These are phyloP conservation scores for Eclectus roratus DNA, from an alignment of 2,113 vertebrate species.

Conservation along the genomic window DNA sequence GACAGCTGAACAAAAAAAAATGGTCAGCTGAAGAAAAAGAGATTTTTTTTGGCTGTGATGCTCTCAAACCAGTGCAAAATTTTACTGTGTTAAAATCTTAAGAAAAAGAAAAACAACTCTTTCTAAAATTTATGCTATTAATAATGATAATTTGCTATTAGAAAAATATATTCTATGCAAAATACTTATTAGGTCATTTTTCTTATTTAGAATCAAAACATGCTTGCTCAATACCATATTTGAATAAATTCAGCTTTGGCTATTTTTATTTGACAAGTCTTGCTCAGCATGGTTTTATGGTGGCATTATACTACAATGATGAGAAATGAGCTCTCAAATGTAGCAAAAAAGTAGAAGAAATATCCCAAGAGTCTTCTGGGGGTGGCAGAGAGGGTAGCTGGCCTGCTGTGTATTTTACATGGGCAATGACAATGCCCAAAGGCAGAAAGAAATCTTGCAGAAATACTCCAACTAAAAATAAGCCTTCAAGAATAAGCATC, in stretches of 20 bases:
- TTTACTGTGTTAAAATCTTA: not conserved
- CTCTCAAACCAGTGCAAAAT: not conserved
- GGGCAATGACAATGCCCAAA: not conserved
- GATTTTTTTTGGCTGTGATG: not conserved
- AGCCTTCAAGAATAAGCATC: not conserved
- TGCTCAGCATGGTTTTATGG: not conserved
- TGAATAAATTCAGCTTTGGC: not conserved
- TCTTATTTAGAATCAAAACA: not conserved
- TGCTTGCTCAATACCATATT: not conserved
- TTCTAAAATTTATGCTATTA: not conserved
- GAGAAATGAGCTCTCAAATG: not conserved
- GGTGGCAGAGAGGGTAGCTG: not conserved
- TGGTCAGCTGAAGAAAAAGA: not conserved
- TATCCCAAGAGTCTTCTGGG: not conserved
- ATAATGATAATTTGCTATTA: not conserved
- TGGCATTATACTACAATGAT: not conserved
- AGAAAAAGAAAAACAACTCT: not conserved
- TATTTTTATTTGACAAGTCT: not conserved
- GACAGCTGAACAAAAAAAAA: not conserved
- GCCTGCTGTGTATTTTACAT: not conserved
- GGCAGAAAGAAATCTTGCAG: not conserved
- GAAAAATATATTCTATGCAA: not conserved
- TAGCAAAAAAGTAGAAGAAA: not conserved
- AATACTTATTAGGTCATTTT: not conserved
- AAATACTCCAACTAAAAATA: conserved; percentile 6